Evolutionary conservation across 2,113 vertebrate species (phyloP).

Genomic region (Atractosteus spatula): DNA sequence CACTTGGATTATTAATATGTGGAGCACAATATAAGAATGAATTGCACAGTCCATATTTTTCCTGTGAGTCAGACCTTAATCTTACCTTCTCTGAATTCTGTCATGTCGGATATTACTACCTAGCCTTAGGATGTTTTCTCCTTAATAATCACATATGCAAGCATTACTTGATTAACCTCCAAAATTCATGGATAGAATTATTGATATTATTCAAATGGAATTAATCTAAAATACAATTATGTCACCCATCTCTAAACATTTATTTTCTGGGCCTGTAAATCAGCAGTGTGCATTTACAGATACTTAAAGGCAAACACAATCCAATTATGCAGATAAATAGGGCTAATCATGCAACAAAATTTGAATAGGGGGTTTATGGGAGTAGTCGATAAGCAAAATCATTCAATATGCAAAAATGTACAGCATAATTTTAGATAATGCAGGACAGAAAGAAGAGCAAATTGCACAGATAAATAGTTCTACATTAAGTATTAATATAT

Average conservation of each 20-base stretch:
- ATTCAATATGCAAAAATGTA: conserved; percentile 64
- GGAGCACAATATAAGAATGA: conserved; percentile 21
- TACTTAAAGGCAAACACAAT: conserved; percentile 61
- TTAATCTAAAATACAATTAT: conserved; percentile 61
- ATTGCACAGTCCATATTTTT: conserved; percentile 48
- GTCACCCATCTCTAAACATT: conserved; percentile 42
- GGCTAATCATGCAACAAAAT: conserved; percentile 71
- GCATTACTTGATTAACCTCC: conserved; percentile 59
- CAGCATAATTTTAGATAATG: conserved; percentile 74
- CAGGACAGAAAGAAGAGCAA: conserved; percentile 49
- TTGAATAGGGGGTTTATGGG: conserved; percentile 65
- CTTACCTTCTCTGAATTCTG: conserved; percentile 47
- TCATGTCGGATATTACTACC: conserved; percentile 54
- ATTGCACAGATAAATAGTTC: conserved; percentile 66
- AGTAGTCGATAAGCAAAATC: conserved; percentile 69
- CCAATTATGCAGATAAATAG: conserved; percentile 79
- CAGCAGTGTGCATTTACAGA: conserved; percentile 39
- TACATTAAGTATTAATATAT: conserved; percentile 66
- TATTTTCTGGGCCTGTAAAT: conserved; percentile 49
- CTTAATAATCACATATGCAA: conserved; percentile 58
- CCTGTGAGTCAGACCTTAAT: conserved; percentile 56
- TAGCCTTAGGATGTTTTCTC: conserved; percentile 54
- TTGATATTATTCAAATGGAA: conserved; percentile 66
- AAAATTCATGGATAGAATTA: conserved; percentile 54
- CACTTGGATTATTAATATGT: too few species aligned